These are phyloP conservation scores for Anhinga rufa DNA, from an alignment of 2,113 vertebrate species.

Conservation along the genomic window DNA sequence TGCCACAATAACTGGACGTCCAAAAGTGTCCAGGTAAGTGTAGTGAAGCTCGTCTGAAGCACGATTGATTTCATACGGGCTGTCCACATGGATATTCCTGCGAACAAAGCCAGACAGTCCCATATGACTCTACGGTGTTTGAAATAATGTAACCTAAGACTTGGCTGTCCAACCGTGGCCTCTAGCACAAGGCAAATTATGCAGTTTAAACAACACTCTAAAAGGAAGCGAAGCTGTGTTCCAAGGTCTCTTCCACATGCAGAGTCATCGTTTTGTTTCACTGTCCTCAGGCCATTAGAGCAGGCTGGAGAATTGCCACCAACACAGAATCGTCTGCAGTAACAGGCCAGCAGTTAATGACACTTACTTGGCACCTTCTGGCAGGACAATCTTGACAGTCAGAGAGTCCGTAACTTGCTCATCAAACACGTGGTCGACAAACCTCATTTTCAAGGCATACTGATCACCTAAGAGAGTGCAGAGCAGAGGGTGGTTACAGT, in stretches of 20 bases:
- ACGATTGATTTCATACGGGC: conserved; percentile 88
- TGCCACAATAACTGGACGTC: conserved; percentile 91
- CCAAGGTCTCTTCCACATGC: not conserved
- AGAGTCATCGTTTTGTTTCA: not conserved
- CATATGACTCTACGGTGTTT: not conserved
- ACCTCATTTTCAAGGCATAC: conserved; percentile 95
- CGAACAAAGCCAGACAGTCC: not conserved
- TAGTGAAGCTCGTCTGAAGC: conserved; percentile 89
- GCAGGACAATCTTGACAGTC: conserved; percentile 92
- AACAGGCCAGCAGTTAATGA: not conserved
- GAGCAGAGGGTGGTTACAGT: not conserved
- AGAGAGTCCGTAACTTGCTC: conserved; percentile 94
- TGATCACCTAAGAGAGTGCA: conserved; percentile 83
- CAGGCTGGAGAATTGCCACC: not conserved
- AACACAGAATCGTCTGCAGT: not conserved
- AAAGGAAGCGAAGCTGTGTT: not conserved
- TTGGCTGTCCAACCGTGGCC: not conserved
- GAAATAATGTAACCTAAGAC: not conserved
- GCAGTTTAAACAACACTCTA: not conserved
- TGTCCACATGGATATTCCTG: conserved; percentile 93
- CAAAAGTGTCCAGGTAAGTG: conserved; percentile 96
- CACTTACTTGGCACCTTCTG: conserved; percentile 94
- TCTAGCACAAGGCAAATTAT: not conserved
- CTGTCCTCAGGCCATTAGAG: not conserved
- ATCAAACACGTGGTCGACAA: conserved; percentile 96